Conservation (phyloP, 1,140 invertebrate species). For the Oryctes rhinoceros region DNA sequence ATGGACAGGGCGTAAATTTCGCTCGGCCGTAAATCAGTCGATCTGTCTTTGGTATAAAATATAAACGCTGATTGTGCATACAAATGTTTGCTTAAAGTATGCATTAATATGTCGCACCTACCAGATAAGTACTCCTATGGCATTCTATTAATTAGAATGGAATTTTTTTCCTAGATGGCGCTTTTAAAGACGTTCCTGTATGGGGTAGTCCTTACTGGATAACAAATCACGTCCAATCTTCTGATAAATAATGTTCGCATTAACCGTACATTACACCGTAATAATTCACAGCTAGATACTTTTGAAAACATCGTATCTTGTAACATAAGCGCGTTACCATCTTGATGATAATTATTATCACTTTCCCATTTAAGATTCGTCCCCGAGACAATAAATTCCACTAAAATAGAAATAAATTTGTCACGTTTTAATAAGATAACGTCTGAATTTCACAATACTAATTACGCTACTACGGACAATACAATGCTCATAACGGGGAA, state of each 20-base stretch:
- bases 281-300: not conserved
- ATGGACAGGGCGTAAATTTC: not conserved
- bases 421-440: conserved; percentile 13
- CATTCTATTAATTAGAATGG: not conserved
- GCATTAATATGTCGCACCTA: not conserved
- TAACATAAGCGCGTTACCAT: not conserved
- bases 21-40: not conserved
- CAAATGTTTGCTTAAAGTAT: not conserved
- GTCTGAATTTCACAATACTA: not conserved
- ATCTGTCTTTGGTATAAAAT: not conserved
- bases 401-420: conserved; percentile 7
- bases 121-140: not conserved
- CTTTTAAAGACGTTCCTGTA: not conserved
- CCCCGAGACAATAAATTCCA: not conserved
- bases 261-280: conserved; percentile 13
- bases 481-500: not conserved
- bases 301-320: not conserved
- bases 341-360: conserved; percentile 19
- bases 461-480: not conserved
- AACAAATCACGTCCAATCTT: conserved; percentile 5
- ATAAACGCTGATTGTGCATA: conserved; percentile 13
- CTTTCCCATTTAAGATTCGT: conserved; percentile 7
- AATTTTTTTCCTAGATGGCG: not conserved
- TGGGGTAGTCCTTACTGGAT: not conserved
- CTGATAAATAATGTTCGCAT: conserved; percentile 13